These are phyloP conservation scores for Psephotus haematonotus DNA, from an alignment of 2,113 vertebrate species.

Conservation along the genomic window DNA sequence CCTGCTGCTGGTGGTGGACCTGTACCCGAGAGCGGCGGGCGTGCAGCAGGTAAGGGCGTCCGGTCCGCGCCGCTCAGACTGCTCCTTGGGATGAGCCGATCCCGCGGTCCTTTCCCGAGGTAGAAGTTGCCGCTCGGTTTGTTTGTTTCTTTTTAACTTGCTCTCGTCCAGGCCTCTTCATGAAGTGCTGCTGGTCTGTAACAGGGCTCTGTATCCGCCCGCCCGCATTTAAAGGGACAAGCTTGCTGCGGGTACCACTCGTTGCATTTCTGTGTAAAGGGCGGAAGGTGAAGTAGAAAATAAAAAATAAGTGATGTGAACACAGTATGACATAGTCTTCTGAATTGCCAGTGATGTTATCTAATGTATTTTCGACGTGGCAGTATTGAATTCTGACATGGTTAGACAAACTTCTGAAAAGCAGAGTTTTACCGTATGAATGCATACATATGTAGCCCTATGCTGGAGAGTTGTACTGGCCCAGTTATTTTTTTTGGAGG, in stretches of 20 bases:
- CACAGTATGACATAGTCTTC: background rate
- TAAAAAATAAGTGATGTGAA: background rate
- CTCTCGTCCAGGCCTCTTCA: accelerated
- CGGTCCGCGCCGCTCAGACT: background rate
- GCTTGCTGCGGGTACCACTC: background rate
- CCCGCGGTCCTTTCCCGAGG: background rate
- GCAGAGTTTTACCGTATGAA: background rate
- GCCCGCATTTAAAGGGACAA: background rate
- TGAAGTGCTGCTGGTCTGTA: background rate
- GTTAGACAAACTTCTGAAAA: background rate
- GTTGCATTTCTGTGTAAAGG: background rate
- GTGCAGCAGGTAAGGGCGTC: slow-evolving; percentile 87
- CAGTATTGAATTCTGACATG: accelerated
- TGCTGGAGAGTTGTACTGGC: background rate
- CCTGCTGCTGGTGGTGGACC: slow-evolving; percentile 82
- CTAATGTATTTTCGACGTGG: background rate
- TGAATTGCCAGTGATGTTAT: background rate
- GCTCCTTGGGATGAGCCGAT: background rate
- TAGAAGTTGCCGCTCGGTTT: background rate
- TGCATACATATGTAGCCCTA: accelerated
- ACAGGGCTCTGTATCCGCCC: background rate
- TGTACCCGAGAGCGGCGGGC: slow-evolving; percentile 75
- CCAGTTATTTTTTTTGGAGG: background rate
- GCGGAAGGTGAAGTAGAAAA: background rate
- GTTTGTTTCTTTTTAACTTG: background rate